Base-by-base conservation (phyloP, 2,797 vertebrate species). In the Jordanella pulchra region DNA sequence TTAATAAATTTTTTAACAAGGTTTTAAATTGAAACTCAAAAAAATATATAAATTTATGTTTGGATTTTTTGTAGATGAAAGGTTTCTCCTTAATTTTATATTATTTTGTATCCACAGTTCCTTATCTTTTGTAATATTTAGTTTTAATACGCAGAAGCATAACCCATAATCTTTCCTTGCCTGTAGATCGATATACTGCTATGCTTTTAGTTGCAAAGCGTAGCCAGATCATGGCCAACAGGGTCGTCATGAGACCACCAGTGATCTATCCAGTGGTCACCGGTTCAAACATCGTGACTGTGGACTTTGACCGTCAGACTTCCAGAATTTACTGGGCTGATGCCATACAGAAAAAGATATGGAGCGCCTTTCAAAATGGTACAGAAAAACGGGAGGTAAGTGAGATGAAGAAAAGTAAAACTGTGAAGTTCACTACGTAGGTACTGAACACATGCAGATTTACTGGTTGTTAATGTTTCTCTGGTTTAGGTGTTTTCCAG, bases 261-360 rank as follows among this genome's bases (percentile, higher is more conserved):
- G 86, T 84, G 73, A 90, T 96, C 55, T 87, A 67, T 69, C 94
- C 96, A 23, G 73, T 97, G 48, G 6, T 95, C 58, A 93, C 94
- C 44, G 97, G 96, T 32, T 93, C 87, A 12, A 88, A 75, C 77
- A 97, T 98, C 30, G 93, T 97, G 53, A 92, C 96, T 14, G 86
- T 99, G 58, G 97, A 98, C 90, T 98, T 98, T 87, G 97, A 98
- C 91, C 94, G 93, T 0, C 0, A 89, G 44, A 96, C 94, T 14
- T 93, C 94, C 75, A 95, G 94, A 72, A 94, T 99, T 61, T 98
- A 96, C 93, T 99, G 97, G 96, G 96, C 96, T 63, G 97, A 99
- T 79, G 89, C 90, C 28, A 85, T 78, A 4, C 89, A 95, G 79
- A 96, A 97, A 80, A 98, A 96, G 91, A 97, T 97, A 77, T 97